Evolutionary conservation across 2,113 vertebrate species (phyloP), one percentile per base, ranked within the genome.

Genomic region (Poecilia latipinna): DNA sequence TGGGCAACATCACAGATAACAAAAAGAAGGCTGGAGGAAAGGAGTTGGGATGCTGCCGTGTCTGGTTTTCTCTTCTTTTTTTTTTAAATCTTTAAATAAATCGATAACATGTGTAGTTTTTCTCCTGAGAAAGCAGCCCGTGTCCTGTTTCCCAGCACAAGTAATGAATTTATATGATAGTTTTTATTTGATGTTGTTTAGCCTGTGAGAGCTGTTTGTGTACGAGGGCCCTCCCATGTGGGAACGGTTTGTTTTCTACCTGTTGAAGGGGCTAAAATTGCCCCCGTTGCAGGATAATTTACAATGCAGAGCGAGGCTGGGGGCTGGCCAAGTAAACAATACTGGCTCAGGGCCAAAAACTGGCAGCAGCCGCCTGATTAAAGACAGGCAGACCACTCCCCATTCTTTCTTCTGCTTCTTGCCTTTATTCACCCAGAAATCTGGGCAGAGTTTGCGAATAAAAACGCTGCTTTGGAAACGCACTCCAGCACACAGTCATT

Each of bases 1-100:
- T 70, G 86, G 69, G 80, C 84, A 92, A 87, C 90, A 92, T 87
- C 89, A 85, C 77, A 92, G 90, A 86, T 90, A 87, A 89, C 77
- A 88, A 82, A 88, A 86, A 83, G 79, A 82, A 77, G 81, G 79
- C 84, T 72, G 74, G 80, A 83, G 90, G 86, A 88, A 82, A 84
- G 70, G 63, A 57, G 77, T 78, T 29, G 62, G 33, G 75, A 73
- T 77, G 75, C 76, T 79, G 65, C 70, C 54, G 48, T 76, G 79
- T 79, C 61, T 65, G n/a, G 61, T 77, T 74, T 70, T 68, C 61
- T 72, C 79, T 78, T 80, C 65, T 42, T 42, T 60, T 48, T 57
- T 57, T 57, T 57, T 48, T 0, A 6, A n/a, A 80, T 88, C 75
- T 81, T 82, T 86, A 87, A 87, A 86, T 86, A 83, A 88, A 91